phyloP scores from a whole-genome alignment of 1,140 invertebrate species.

The Papilio aristodemus region DNA sequence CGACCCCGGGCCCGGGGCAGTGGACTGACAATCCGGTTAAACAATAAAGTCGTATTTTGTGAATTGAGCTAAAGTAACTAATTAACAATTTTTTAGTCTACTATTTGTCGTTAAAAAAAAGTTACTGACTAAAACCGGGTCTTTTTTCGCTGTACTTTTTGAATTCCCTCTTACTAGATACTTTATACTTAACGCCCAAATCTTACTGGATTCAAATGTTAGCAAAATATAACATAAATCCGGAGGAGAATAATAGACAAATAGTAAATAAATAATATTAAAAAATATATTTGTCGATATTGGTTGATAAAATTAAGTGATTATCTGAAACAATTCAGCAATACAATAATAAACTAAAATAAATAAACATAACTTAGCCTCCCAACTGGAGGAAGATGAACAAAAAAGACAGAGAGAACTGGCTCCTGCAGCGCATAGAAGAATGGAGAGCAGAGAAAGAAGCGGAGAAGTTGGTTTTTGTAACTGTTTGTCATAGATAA shows the following conservation, averaged over 20 bases:
- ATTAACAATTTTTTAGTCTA: not conserved
- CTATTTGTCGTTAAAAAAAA: no score
- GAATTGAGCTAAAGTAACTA: not conserved
- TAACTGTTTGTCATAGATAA: not conserved
- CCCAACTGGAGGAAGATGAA: conserved; percentile 72
- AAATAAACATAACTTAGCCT: conserved; percentile 50
- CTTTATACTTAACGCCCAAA: no score
- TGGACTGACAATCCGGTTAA: not conserved
- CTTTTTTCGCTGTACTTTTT: no score
- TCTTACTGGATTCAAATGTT: no score
- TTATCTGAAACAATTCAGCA: not conserved
- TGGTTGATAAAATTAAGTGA: not conserved
- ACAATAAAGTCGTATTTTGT: not conserved
- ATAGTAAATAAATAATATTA: no score
- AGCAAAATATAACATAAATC: no score
- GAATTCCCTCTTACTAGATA: no score
- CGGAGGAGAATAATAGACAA: no score
- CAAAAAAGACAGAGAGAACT: conserved; percentile 64
- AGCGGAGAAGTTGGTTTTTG: conserved; percentile 70
- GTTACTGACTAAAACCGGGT: no score
- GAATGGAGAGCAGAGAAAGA: conserved; percentile 67
- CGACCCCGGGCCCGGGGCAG: not conserved
- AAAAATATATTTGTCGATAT: no score
- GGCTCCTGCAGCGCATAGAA: conserved; percentile 63
- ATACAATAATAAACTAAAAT: conserved; percentile 12